A percentile compares a stretch with the other conserved stretches of the same genome.
Conservation (phyloP, 2,797 vertebrate species). For the Protosalanx chinensis region DNA sequence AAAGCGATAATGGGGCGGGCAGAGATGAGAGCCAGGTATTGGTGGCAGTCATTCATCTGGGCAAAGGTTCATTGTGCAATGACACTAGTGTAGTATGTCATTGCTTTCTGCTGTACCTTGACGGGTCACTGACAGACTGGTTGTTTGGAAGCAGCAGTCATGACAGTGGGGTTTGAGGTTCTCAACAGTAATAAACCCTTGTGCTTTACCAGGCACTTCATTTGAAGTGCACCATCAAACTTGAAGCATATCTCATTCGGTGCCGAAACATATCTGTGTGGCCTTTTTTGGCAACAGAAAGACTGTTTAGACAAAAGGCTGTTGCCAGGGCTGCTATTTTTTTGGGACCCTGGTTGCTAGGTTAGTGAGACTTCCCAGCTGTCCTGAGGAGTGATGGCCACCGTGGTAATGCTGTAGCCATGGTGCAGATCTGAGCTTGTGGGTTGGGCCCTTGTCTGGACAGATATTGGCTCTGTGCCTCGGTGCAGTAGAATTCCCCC, state of each 20-base stretch:
- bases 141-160: conserved; percentile 15
- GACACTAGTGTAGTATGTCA: conserved; percentile 57
- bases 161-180: background rate
- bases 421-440: conserved; percentile 43
- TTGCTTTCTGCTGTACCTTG: conserved; percentile 16
- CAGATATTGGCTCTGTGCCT: conserved; percentile 44
- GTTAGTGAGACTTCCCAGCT: conserved; percentile 61
- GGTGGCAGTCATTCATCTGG: background rate
- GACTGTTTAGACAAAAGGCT: conserved; percentile 21
- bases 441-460: conserved; percentile 26
- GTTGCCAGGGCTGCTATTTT: conserved; percentile 56
- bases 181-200: background rate
- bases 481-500: conserved; percentile 39
- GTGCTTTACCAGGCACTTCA: background rate
- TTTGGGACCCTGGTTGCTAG: conserved; percentile 47
- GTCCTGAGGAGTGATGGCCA: conserved; percentile 58
- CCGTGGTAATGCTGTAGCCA: conserved; percentile 29
- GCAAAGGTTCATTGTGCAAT: background rate
- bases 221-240: background rate
- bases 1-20: conserved; percentile 16
- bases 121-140: conserved; percentile 15
- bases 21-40: background rate
- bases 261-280: background rate
- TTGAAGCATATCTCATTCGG: background rate
- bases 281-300: background rate